These are phyloP conservation scores for Marisa cornuarietis DNA, from an alignment of 1,140 invertebrate genomes.

Conservation along the genomic window DNA sequence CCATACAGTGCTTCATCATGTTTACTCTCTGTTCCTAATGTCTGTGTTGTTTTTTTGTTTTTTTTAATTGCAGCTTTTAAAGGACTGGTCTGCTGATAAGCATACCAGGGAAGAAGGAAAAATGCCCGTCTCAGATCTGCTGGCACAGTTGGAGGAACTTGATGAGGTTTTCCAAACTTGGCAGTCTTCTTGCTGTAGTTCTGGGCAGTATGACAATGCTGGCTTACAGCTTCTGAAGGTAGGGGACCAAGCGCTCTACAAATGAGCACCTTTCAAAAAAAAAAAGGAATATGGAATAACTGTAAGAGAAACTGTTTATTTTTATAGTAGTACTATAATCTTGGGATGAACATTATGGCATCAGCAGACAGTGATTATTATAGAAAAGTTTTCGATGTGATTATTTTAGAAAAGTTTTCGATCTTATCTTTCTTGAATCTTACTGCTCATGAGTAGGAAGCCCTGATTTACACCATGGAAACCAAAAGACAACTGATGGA, in stretches of 20 bases:
- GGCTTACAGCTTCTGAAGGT: constrained; percentile 5
- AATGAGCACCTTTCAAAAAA: no score
- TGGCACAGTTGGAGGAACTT: constrained; percentile 38
- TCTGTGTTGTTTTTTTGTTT: not conserved
- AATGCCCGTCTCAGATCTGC: constrained; percentile 39
- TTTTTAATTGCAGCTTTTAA: constrained; percentile 36
- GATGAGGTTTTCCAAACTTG: constrained; percentile 39
- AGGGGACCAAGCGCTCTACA: not conserved
- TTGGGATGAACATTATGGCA: no score
- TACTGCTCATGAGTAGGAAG: constrained; percentile 35
- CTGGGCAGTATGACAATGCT: not conserved
- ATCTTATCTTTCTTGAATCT: no score
- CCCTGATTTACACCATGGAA: constrained; percentile 36
- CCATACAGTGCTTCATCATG: not conserved
- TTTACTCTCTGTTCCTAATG: not conserved
- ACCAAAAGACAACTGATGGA: constrained; percentile 28
- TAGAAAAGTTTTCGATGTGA: no score
- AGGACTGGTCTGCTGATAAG: constrained; percentile 27
- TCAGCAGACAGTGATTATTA: no score
- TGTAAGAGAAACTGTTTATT: no score
- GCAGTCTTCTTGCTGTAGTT: constrained; percentile 22
- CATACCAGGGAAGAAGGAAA: constrained; percentile 9
- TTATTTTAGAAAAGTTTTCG: no score
- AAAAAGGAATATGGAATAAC: no score
- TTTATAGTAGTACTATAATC: no score